Conservation (phyloP, 2,888 invertebrate genomes). For the Poecilus cupreus region DNA sequence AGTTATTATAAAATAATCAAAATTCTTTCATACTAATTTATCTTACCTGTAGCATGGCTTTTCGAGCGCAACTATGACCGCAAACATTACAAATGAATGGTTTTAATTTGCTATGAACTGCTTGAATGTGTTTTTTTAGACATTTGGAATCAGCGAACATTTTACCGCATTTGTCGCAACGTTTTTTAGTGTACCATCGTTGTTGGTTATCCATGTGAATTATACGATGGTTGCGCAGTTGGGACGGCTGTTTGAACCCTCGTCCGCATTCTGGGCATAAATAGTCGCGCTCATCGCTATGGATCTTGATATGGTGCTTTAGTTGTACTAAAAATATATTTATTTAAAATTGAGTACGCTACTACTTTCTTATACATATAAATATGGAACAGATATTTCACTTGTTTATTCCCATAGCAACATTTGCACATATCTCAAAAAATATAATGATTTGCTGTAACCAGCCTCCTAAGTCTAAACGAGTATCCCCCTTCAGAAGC, state of each 20-base stretch:
- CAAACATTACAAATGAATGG: conserved; percentile 85
- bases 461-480: too few species aligned
- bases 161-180: conserved; percentile 81
- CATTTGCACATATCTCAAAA: too few species aligned
- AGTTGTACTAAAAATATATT: conserved; percentile 72
- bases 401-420: too few species aligned
- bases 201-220: conserved; percentile 71
- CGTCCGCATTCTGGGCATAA: conserved; percentile 76
- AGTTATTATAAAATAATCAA: not conserved
- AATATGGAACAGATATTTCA: too few species aligned
- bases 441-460: too few species aligned
- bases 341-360: too few species aligned
- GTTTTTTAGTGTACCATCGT: conserved; percentile 77
- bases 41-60: conserved; percentile 79
- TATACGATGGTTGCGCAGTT: conserved; percentile 78
- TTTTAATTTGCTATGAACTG: conserved; percentile 84
- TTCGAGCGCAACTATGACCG: conserved; percentile 82
- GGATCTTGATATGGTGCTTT: conserved; percentile 79
- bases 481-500: too few species aligned
- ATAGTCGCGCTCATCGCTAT: conserved; percentile 74
- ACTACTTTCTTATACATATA: too few species aligned
- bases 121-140: conserved; percentile 81
- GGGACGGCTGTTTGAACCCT: conserved; percentile 78
- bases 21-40: not conserved
- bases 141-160: conserved; percentile 82